Evolutionary conservation across 2,888 invertebrate genomes (phyloP).

Genomic region (Ormyrus nitidulus): DNA sequence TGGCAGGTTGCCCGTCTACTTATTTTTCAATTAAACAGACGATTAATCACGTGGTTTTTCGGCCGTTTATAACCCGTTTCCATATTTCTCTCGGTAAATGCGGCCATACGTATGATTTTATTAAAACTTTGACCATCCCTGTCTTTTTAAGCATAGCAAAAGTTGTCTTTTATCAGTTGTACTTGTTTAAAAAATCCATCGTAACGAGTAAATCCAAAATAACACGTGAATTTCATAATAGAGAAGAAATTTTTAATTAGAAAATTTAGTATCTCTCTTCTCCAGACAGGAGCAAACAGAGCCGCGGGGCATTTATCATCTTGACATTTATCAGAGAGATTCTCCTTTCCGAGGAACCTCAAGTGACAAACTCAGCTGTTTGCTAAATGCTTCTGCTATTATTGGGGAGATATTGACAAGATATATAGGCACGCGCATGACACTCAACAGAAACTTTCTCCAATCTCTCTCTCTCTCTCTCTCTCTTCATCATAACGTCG

Average conservation of each 20-base stretch:
- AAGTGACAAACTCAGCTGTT: slow-evolving; percentile 51
- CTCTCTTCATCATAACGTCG: slow-evolving; percentile 21
- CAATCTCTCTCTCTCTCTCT: slow-evolving; percentile 21
- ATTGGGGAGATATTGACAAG: slow-evolving; percentile 48
- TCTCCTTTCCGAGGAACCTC: slow-evolving; percentile 9
- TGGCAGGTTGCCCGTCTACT: slow-evolving; percentile 58
- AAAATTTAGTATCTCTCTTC: not conserved
- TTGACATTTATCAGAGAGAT: slow-evolving; percentile 52
- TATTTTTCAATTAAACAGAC: slow-evolving; percentile 64
- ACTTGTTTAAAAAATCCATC: too few relatives aligned
- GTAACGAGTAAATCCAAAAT: too few relatives aligned
- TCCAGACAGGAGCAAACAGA: not conserved
- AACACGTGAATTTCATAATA: too few relatives aligned
- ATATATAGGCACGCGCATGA: slow-evolving; percentile 23
- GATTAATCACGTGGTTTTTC: slow-evolving; percentile 62
- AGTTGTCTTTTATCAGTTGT: too few relatives aligned
- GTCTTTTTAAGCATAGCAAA: too few relatives aligned
- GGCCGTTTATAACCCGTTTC: slow-evolving; percentile 1
- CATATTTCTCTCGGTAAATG: too few relatives aligned
- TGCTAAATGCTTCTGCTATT: slow-evolving; percentile 56
- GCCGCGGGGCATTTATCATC: slow-evolving; percentile 42
- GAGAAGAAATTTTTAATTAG: slow-evolving; percentile 40
- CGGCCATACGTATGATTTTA: too few relatives aligned
- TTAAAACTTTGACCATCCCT: too few relatives aligned
- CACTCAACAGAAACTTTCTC: not conserved